Evolutionary conservation across 2,113 vertebrate species (phyloP).

Genomic region (Oreochromis spilurus): DNA sequence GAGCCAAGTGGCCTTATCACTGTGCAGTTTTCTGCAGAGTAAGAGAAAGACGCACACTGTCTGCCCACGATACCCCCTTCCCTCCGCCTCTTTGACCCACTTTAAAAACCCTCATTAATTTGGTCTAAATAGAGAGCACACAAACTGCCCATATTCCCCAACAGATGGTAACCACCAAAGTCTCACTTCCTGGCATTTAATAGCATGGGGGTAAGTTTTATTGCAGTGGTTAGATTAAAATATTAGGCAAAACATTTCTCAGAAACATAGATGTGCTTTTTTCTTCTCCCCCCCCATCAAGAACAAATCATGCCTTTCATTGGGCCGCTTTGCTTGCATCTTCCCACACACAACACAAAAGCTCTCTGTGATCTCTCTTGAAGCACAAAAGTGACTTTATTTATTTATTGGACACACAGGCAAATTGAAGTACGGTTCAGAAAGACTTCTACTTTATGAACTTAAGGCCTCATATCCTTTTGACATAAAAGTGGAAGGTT

Average conservation of each 20-base stretch:
- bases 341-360: constrained; percentile 67
- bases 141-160: constrained; percentile 34
- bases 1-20: constrained; percentile 32
- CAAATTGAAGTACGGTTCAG: constrained; percentile 31
- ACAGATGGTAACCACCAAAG: constrained; percentile 41
- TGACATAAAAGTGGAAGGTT: constrained; percentile 3
- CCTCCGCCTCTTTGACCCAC: constrained; percentile 28
- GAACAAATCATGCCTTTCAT: constrained; percentile 64
- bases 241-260: constrained; percentile 67
- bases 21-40: constrained; percentile 15
- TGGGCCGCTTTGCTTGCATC: constrained; percentile 49
- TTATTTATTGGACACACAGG: constrained; percentile 48
- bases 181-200: constrained; percentile 60
- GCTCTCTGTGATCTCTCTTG: constrained; percentile 60
- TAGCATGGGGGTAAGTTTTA: constrained; percentile 50
- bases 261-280: constrained; percentile 53
- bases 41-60: constrained; percentile 45
- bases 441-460: constrained; percentile 36
- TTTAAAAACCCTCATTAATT: constrained; percentile 59
- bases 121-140: constrained; percentile 52
- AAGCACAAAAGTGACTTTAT: constrained; percentile 64
- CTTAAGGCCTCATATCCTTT: constrained; percentile 4
- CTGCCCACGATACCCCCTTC: constrained; percentile 12
- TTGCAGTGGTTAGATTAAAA: constrained; percentile 62
- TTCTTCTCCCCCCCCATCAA: neutral